phyloP scores from a whole-genome alignment of 2,797 vertebrate species.

The Anguilla megastoma region DNA sequence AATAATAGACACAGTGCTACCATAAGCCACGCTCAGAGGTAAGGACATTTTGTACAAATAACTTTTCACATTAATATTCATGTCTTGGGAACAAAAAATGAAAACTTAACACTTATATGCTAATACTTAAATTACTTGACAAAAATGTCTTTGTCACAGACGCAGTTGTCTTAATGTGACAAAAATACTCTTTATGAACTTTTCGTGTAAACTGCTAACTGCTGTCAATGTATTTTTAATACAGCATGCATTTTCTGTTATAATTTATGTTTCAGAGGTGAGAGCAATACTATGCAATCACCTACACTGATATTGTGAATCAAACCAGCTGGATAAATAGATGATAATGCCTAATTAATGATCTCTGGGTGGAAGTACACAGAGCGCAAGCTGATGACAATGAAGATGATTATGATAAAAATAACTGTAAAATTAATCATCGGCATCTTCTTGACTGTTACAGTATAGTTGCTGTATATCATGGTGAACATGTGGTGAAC shows the following conservation, averaged over 20 bases:
- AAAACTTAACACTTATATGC: background rate
- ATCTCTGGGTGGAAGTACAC: too few relatives aligned
- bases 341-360: too few relatives aligned
- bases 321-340: background rate
- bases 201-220: background rate
- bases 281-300: background rate
- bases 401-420: too few relatives aligned
- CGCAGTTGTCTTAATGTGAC: background rate
- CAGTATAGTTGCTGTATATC: too few relatives aligned
- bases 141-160: background rate
- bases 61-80: background rate
- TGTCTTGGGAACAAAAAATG: background rate
- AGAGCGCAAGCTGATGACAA: too few relatives aligned
- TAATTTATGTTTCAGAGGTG: background rate
- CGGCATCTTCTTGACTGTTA: too few relatives aligned
- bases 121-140: background rate
- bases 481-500: too few relatives aligned
- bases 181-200: background rate
- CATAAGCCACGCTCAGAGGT: background rate
- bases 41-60: background rate
- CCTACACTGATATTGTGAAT: background rate
- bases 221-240: too few relatives aligned
- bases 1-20: background rate
- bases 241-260: background rate
- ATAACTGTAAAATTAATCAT: too few relatives aligned